Evolutionary conservation across 1,140 invertebrate species (phyloP).

Genomic region (Cydia pomonella): DNA sequence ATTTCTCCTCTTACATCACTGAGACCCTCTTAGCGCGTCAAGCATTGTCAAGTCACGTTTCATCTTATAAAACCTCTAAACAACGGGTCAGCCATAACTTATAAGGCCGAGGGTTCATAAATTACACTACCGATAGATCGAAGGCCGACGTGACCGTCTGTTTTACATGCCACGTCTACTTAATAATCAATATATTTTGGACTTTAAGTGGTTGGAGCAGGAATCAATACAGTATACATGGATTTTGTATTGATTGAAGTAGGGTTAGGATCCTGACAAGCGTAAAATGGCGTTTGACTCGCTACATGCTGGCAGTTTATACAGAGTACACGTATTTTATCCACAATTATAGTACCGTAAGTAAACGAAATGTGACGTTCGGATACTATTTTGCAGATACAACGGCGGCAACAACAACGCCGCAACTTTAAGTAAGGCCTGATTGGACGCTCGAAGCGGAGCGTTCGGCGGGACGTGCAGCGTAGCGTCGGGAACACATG

Average conservation of each 20-base stretch:
- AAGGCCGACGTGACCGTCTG: slow-evolving; percentile 19
- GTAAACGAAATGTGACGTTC: too few species aligned
- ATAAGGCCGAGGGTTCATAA: slow-evolving; percentile 26
- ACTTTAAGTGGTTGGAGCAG: neutral
- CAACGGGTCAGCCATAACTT: slow-evolving; percentile 28
- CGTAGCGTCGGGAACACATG: too few species aligned
- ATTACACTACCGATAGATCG: slow-evolving; percentile 29
- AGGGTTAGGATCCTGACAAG: neutral
- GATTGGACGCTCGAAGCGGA: too few species aligned
- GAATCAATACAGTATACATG: neutral
- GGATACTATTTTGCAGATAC: too few species aligned
- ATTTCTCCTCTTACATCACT: neutral
- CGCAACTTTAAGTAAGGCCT: too few species aligned
- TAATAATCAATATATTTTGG: neutral
- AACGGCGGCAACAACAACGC: too few species aligned
- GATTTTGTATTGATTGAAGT: neutral
- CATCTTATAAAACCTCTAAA: slow-evolving; percentile 28
- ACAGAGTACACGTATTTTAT: too few species aligned
- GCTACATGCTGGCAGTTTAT: too few species aligned
- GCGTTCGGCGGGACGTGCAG: too few species aligned
- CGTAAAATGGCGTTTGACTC: neutral
- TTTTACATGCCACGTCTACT: neutral
- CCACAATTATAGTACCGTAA: too few species aligned
- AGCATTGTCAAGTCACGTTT: slow-evolving; percentile 29
- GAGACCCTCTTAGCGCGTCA: neutral